Base-by-base conservation (phyloP, 2,888 invertebrate species). In the Hirtodrosophila alboralis region DNA sequence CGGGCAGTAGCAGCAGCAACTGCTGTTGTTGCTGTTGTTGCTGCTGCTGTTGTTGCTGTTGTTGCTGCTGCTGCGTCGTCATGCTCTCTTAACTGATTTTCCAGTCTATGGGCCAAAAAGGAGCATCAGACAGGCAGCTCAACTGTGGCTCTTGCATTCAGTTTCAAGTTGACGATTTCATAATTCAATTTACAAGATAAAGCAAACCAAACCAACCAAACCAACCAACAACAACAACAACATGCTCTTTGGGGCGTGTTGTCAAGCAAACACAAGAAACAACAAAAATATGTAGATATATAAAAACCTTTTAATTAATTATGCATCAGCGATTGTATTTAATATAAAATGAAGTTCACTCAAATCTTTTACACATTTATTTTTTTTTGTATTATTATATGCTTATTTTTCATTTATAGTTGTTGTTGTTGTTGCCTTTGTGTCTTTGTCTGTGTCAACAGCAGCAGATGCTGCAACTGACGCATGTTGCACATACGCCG, bases 101-200 rank as follows among this genome's bases (percentile, higher is more conserved):
- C 73, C 84, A 69, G 65, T 70, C 72, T 75, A 78, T 73, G 86
- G 84, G 38, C 84, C 58, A 59, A n/a, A 87, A 83, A 81, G 87
- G 87, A 86, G 81, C 79, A 86, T 63, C 81, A 57, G 43, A 23
- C 68, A 49, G 43, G 23, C 68, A 49, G 57, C 51, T 54, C 43
- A 34, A n/a, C 54, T 57, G 21, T 36, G 41, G 43, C 79, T n/a
- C n/a, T n/a, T 71, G 75, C 64, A 81, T 85, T 86, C 80, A 79
- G 86, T 70, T 86, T 86, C 81, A 75, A 87, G 79, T 88, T 86
- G 86, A 87, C 83, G 89, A 89, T 87, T 87, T 88, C 87, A 89
- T 89, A 87, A 89, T 89, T 88, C 87, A 88, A 88, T 88, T 83
- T 88, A 88, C 84, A 77, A 87, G 89, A 87, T 89, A 87, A 89